phyloP scores from a whole-genome alignment of 1,140 invertebrate genomes.

The Platyura marginata region DNA sequence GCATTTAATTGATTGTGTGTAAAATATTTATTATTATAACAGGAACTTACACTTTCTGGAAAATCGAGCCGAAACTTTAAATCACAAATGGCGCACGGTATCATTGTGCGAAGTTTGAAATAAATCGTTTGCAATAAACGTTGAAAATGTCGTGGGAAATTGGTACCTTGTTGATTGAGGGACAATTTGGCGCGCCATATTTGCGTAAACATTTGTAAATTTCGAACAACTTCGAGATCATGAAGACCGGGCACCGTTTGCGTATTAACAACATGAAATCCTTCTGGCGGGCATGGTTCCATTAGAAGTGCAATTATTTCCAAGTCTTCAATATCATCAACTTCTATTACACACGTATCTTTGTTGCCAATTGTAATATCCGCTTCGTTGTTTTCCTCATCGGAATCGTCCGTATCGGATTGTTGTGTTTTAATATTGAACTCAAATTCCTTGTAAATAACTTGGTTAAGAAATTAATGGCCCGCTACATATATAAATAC shows the following conservation, averaged over 20 bases:
- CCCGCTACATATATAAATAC: neutral
- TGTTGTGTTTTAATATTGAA: neutral
- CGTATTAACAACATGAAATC: constrained; percentile 71
- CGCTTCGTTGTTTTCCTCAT: constrained; percentile 53
- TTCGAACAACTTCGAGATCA: constrained; percentile 41
- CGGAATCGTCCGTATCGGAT: constrained; percentile 44
- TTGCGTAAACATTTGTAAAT: constrained; percentile 78
- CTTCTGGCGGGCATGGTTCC: constrained; percentile 56
- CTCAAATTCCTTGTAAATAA: neutral
- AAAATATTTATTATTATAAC: constrained; percentile 3
- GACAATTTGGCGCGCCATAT: constrained; percentile 57
- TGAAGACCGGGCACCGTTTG: constrained; percentile 58
- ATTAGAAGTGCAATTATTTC: constrained; percentile 61
- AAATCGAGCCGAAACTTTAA: constrained; percentile 61
- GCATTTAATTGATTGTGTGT: constrained; percentile 1
- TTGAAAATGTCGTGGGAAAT: constrained; percentile 38
- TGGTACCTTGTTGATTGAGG: constrained; percentile 31
- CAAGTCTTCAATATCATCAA: constrained; percentile 74
- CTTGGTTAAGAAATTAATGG: too few relatives aligned
- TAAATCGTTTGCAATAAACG: constrained; percentile 49
- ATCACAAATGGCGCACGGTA: constrained; percentile 64
- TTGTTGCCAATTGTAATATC: constrained; percentile 63
- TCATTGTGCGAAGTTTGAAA: constrained; percentile 68
- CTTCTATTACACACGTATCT: constrained; percentile 67
- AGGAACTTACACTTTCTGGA: constrained; percentile 41